Conservation (phyloP, 1,140 invertebrate genomes). For the Drosophila rufa region DNA sequence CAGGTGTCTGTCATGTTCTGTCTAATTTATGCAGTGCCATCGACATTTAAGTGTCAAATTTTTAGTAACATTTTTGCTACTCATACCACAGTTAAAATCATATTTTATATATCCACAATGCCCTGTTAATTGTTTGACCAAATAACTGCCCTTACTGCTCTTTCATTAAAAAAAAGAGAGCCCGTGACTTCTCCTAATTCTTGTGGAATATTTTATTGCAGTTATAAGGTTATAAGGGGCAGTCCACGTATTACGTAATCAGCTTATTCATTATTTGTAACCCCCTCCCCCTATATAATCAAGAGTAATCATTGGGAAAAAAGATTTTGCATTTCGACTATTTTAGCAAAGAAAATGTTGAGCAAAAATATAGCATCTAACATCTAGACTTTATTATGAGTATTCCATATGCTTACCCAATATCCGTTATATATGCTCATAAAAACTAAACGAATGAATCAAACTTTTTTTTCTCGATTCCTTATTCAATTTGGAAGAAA, state of each 20-base stretch:
- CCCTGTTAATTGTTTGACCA: conserved; percentile 60
- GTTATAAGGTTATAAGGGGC: too few relatives aligned
- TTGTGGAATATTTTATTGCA: conserved; percentile 38
- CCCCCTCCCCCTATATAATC: too few relatives aligned
- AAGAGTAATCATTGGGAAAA: too few relatives aligned
- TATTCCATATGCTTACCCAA: not conserved
- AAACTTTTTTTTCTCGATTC: too few relatives aligned
- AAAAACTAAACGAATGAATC: too few relatives aligned
- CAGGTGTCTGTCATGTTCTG: conserved; percentile 49
- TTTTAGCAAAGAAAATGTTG: too few relatives aligned
- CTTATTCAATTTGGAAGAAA: too few relatives aligned
- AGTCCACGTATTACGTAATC: too few relatives aligned
- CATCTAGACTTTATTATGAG: not conserved
- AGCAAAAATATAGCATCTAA: not conserved
- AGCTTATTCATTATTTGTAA: too few relatives aligned
- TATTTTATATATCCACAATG: conserved; percentile 54
- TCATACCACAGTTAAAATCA: conserved; percentile 19
- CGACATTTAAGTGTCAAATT: conserved; percentile 61
- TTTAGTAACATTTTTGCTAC: conserved; percentile 69
- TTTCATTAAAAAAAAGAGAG: conserved; percentile 29
- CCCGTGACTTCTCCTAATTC: conserved; percentile 16
- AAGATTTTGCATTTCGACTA: too few relatives aligned
- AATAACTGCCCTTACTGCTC: conserved; percentile 18
- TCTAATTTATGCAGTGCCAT: conserved; percentile 64
- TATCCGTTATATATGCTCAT: too few relatives aligned